These are phyloP conservation scores for Megaceryle maxima DNA, from an alignment of 2,113 vertebrate species.

Conservation along the genomic window DNA sequence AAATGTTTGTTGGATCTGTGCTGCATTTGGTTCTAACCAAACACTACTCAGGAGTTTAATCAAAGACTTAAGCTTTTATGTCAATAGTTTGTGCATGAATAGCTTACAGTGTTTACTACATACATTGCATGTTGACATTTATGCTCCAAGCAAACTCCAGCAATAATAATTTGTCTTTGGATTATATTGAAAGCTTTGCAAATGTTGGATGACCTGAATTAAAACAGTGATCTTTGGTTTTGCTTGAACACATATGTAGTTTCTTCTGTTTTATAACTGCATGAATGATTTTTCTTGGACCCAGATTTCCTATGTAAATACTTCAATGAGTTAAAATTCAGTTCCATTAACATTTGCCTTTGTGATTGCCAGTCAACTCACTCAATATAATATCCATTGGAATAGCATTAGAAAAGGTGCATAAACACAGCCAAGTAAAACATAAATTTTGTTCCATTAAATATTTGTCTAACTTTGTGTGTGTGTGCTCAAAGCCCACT, in stretches of 20 bases:
- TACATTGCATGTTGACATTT: not conserved
- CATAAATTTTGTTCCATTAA: not conserved
- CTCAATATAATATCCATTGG: not conserved
- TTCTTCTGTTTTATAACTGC: not conserved
- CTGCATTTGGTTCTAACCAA: not conserved
- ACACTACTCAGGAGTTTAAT: not conserved
- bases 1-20: not conserved
- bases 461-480: not conserved
- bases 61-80: not conserved
- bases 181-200: not conserved
- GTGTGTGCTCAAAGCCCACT: not conserved
- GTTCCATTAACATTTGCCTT: not conserved
- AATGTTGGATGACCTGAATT: not conserved
- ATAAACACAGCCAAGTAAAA: not conserved
- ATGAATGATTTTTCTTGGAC: not conserved
- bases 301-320: not conserved
- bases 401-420: not conserved
- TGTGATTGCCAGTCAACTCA: not conserved
- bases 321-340: not conserved
- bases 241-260: not conserved
- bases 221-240: not conserved
- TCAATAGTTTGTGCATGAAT: not conserved
- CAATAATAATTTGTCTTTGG: not conserved
- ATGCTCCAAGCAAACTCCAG: not conserved
- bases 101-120: not conserved